These are phyloP conservation scores for Ormyrus thymus DNA, from an alignment of 2,888 invertebrate genomes.

Conservation along the genomic window DNA sequence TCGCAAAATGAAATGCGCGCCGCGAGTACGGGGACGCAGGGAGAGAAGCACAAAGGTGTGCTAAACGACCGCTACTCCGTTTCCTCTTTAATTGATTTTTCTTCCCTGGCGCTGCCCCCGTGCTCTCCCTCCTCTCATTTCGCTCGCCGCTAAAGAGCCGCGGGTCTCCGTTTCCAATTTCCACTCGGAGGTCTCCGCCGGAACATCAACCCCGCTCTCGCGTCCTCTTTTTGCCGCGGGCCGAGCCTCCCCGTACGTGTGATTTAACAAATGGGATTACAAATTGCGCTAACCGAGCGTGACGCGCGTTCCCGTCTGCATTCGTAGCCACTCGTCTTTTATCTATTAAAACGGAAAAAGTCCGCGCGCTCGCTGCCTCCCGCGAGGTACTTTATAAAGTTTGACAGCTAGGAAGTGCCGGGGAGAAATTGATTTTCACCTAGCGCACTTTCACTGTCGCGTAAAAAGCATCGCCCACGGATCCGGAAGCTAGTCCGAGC, in stretches of 20 bases:
- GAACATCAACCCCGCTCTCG: too few relatives aligned
- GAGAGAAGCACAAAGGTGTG: conserved; percentile 41
- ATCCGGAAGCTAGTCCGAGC: not conserved
- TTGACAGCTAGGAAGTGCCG: conserved; percentile 52
- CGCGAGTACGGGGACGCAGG: conserved; percentile 5
- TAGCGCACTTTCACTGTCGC: not conserved
- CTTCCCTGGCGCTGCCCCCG: not conserved
- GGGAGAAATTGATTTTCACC: conserved; percentile 49
- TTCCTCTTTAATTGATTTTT: conserved; percentile 55
- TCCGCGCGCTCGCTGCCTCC: not conserved
- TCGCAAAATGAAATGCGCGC: conserved; percentile 7
- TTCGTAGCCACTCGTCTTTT: not conserved
- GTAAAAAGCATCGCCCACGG: not conserved
- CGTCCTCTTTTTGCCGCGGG: not conserved
- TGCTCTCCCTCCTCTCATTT: not conserved
- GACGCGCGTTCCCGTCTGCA: not conserved
- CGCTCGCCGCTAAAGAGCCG: conserved; percentile 18
- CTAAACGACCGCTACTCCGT: conserved; percentile 46
- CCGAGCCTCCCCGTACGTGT: not conserved
- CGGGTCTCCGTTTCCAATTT: conserved; percentile 38
- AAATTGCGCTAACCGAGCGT: conserved; percentile 32
- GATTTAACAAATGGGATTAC: conserved; percentile 53
- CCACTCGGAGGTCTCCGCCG: conserved; percentile 22
- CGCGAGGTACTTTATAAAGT: conserved; percentile 38
- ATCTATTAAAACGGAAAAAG: not conserved